A percentile compares a stretch with the other conserved stretches of the same genome.
phyloP scores from a whole-genome alignment of 1,140 invertebrate species.

The Dendrolimus punctatus region DNA sequence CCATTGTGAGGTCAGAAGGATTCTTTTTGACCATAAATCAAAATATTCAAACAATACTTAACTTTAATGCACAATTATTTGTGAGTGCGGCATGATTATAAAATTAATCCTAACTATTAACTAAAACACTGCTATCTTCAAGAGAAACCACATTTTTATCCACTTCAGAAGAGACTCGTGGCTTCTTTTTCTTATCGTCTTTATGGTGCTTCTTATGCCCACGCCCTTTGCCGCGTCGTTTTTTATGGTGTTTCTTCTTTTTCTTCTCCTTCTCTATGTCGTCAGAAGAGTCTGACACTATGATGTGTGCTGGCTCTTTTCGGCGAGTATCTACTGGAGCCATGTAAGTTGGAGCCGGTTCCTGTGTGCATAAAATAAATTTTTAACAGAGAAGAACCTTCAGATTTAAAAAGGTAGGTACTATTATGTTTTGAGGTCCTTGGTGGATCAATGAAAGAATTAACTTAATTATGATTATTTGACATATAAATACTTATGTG shows the following conservation, averaged over 20 bases:
- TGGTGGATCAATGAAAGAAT: too few relatives aligned
- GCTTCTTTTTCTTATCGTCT: slow-evolving; percentile 33
- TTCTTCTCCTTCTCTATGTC: slow-evolving; percentile 19
- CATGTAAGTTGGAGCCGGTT: slow-evolving; percentile 39
- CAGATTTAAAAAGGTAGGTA: too few relatives aligned
- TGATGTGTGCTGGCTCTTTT: slow-evolving; percentile 12
- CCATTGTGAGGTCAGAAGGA: too few relatives aligned
- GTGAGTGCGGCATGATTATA: neutral
- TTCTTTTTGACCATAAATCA: too few relatives aligned
- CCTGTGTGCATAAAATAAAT: slow-evolving; percentile 14
- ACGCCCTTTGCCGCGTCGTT: slow-evolving; percentile 9
- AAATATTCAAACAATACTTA: too few relatives aligned
- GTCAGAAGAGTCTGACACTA: slow-evolving; percentile 12
- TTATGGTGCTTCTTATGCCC: slow-evolving; percentile 33
- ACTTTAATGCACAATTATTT: too few relatives aligned
- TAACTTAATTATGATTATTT: too few relatives aligned
- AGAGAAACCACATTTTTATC: slow-evolving; percentile 36
- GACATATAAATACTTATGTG: too few relatives aligned
- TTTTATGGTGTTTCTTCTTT: slow-evolving; percentile 22
- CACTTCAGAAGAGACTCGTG: slow-evolving; percentile 24
- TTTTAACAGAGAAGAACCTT: neutral
- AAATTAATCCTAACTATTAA: slow-evolving; percentile 1
- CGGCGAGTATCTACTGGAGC: slow-evolving; percentile 36
- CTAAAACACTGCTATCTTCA: slow-evolving; percentile 31
- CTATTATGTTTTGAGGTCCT: too few relatives aligned